Evolutionary conservation across 2,797 vertebrate species (phyloP).

Genomic region (Eupleurogrammus muticus): DNA sequence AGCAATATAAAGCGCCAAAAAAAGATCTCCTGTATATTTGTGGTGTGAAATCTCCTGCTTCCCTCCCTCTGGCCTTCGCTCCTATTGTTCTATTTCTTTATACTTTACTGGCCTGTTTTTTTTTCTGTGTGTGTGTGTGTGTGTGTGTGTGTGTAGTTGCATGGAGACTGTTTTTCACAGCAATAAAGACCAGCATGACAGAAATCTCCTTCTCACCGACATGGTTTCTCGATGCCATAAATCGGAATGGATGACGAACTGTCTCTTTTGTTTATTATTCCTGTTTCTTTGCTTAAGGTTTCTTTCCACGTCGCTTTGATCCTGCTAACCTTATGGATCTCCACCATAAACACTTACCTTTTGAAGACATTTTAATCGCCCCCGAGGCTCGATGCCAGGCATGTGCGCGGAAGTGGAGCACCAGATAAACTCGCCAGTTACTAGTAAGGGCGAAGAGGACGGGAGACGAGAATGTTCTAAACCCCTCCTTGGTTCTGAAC

Average conservation of each 20-base stretch:
- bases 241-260: slow-evolving; percentile 77
- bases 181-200: slow-evolving; percentile 73
- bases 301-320: slow-evolving; percentile 81
- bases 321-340: slow-evolving; percentile 77
- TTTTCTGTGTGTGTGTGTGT: slow-evolving; percentile 35
- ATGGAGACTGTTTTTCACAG: slow-evolving; percentile 39
- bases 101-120: slow-evolving; percentile 57
- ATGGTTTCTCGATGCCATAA: slow-evolving; percentile 70
- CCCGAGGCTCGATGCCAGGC: slow-evolving; percentile 67
- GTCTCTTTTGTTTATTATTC: slow-evolving; percentile 75
- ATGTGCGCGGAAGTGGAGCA: slow-evolving; percentile 74
- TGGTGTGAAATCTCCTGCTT: slow-evolving; percentile 48
- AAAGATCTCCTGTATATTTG: slow-evolving; percentile 29
- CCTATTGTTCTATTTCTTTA: slow-evolving; percentile 65
- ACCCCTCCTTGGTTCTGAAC: slow-evolving; percentile 30
- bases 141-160: slow-evolving; percentile 26
- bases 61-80: slow-evolving; percentile 25
- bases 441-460: slow-evolving; percentile 64
- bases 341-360: slow-evolving; percentile 81
- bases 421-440: slow-evolving; percentile 75
- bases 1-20: slow-evolving; percentile 48
- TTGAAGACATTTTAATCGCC: slow-evolving; percentile 82
- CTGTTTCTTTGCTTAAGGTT: slow-evolving; percentile 71
- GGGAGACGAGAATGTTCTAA: slow-evolving; percentile 50
- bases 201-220: slow-evolving; percentile 65